phyloP scores from a whole-genome alignment of 2,797 vertebrate species.

The Hippopotamyrus pictus region DNA sequence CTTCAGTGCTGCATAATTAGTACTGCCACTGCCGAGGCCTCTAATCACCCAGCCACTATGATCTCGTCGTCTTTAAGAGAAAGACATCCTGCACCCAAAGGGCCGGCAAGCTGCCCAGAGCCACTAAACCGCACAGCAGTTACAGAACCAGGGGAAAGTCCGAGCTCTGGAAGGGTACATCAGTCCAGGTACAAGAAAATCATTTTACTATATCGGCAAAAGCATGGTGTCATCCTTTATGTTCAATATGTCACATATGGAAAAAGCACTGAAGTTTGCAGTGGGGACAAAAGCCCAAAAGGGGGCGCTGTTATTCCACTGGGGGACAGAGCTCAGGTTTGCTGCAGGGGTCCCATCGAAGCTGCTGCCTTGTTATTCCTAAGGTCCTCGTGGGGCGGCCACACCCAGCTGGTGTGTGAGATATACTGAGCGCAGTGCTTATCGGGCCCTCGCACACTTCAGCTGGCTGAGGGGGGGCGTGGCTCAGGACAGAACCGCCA shows the following conservation, averaged over 20 bases:
- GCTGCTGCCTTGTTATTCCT: neutral
- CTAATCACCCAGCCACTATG: constrained; percentile 24
- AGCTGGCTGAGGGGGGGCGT: neutral
- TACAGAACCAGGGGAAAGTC: neutral
- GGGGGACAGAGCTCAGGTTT: neutral
- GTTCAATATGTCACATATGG: neutral
- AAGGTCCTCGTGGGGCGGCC: constrained; percentile 25
- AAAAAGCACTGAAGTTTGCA: neutral
- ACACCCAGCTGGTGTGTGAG: constrained; percentile 37
- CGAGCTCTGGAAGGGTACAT: neutral
- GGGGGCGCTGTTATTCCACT: constrained; percentile 29
- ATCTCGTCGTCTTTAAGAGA: neutral
- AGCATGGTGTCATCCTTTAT: neutral
- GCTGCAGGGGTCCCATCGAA: neutral
- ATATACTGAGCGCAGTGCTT: constrained; percentile 32
- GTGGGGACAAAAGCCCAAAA: constrained; percentile 6
- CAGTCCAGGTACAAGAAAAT: neutral
- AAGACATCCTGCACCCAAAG: neutral
- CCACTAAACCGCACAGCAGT: neutral
- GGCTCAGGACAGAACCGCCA: neutral
- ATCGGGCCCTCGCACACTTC: constrained; percentile 25
- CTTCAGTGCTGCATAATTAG: constrained; percentile 27
- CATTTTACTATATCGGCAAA: neutral
- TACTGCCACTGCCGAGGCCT: constrained; percentile 20
- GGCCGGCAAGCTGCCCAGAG: neutral